Percentiles rank a stretch among this genome's conserved stretches.
These are phyloP conservation scores for Parus major DNA, from an alignment of 2,113 vertebrate genomes.

Conservation along the genomic window DNA sequence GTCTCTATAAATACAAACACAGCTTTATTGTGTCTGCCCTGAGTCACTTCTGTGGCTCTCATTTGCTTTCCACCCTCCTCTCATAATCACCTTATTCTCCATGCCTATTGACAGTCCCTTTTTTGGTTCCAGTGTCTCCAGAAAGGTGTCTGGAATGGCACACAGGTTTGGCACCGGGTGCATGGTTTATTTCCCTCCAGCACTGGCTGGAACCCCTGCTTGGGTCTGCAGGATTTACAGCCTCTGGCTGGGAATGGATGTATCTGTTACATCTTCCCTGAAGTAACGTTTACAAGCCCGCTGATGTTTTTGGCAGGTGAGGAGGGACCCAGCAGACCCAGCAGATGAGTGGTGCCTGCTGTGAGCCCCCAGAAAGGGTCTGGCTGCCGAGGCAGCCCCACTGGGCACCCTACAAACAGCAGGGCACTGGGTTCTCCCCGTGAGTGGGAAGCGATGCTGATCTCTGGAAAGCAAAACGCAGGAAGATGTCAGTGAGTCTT, in stretches of 20 bases:
- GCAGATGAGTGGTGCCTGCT: neutral
- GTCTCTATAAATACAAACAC: neutral
- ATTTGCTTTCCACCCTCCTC: neutral
- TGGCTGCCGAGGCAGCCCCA: neutral
- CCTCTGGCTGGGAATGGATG: neutral
- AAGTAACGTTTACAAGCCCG: neutral
- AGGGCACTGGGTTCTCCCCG: fast-evolving
- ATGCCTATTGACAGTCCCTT: neutral
- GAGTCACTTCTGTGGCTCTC: neutral
- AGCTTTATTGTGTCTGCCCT: neutral
- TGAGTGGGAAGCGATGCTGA: neutral
- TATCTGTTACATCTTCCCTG: neutral
- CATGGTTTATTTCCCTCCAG: neutral
- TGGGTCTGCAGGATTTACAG: neutral
- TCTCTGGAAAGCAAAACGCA: neutral
- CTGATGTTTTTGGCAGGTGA: neutral
- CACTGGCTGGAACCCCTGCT: neutral
- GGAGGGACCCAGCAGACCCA: neutral
- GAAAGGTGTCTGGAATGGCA: neutral
- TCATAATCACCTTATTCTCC: neutral
- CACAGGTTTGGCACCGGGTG: neutral
- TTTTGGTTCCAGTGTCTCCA: neutral
- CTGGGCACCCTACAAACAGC: fast-evolving
- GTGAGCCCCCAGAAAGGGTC: fast-evolving
- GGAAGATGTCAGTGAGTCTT: neutral